phyloP scores from a whole-genome alignment of 2,113 vertebrate genomes.

The Plecotus auritus region DNA sequence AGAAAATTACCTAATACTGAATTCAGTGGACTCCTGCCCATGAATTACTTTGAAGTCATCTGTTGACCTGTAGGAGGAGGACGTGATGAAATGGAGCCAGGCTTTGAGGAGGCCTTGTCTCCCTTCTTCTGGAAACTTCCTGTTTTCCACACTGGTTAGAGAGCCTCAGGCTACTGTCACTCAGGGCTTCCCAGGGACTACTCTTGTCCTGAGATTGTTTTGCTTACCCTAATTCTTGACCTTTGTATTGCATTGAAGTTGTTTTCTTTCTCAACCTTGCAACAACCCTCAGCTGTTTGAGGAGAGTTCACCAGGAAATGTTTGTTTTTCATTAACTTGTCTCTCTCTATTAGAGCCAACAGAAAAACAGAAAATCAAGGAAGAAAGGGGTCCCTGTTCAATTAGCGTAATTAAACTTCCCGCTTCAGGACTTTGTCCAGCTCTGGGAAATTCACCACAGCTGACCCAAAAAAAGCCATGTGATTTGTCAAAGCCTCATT shows the following conservation, averaged over 20 bases:
- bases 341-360: constrained; percentile 58
- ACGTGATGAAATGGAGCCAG: background rate
- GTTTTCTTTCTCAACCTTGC: constrained; percentile 57
- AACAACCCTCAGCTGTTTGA: constrained; percentile 40
- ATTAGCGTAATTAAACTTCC: constrained; percentile 43
- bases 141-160: constrained; percentile 16
- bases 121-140: constrained; percentile 18
- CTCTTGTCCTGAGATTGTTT: constrained; percentile 60
- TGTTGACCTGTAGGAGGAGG: constrained; percentile 13
- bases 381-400: constrained; percentile 36
- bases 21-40: background rate
- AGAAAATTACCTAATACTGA: constrained; percentile 1
- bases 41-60: constrained; percentile 31
- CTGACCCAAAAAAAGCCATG: background rate
- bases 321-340: constrained; percentile 73
- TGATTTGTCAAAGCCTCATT: background rate
- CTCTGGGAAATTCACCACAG: background rate
- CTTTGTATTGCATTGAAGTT: constrained; percentile 45
- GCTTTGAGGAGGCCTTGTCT: constrained; percentile 30
- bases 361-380: constrained; percentile 54
- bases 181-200: constrained; percentile 39
- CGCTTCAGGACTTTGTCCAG: background rate
- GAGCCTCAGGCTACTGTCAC: constrained; percentile 36
- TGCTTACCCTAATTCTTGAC: constrained; percentile 65
- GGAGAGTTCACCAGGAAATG: constrained; percentile 48